Evolutionary conservation across 2,797 vertebrate genomes (phyloP).

Genomic region (Halcyon chelicuti): DNA sequence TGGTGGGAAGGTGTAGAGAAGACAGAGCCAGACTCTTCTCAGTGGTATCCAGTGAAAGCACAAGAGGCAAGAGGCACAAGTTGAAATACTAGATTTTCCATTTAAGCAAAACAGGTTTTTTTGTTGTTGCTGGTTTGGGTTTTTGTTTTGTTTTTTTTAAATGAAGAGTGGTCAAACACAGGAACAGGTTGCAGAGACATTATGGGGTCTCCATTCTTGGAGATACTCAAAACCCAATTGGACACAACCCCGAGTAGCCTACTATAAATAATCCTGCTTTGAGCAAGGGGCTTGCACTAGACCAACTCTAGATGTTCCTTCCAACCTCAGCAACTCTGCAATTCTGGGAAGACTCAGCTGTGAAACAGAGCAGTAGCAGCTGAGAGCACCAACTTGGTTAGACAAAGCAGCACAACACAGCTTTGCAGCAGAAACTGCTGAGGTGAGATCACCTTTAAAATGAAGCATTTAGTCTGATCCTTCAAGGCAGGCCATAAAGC

Average conservation of each 20-base stretch:
- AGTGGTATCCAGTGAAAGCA: slow-evolving; percentile 6
- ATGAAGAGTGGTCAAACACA: neutral
- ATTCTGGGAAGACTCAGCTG: neutral
- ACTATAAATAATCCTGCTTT: neutral
- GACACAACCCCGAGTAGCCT: neutral
- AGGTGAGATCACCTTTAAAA: neutral
- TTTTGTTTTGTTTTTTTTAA: neutral
- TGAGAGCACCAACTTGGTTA: neutral
- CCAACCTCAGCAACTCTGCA: neutral
- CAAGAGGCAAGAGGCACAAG: slow-evolving; percentile 7
- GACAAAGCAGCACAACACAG: neutral
- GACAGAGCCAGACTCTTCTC: neutral
- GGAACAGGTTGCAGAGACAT: neutral
- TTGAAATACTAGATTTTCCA: neutral
- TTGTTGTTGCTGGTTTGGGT: neutral
- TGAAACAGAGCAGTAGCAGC: neutral
- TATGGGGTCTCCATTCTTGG: neutral
- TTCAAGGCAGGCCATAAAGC: neutral
- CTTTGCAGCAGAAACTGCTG: neutral
- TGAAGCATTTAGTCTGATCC: neutral
- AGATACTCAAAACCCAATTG: neutral
- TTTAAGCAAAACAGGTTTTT: neutral
- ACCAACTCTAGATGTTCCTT: neutral
- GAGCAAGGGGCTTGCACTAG: neutral
- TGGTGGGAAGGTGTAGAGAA: neutral